Evolutionary conservation across 2,888 invertebrate genomes (phyloP).

Genomic region (Neelides folsomi): DNA sequence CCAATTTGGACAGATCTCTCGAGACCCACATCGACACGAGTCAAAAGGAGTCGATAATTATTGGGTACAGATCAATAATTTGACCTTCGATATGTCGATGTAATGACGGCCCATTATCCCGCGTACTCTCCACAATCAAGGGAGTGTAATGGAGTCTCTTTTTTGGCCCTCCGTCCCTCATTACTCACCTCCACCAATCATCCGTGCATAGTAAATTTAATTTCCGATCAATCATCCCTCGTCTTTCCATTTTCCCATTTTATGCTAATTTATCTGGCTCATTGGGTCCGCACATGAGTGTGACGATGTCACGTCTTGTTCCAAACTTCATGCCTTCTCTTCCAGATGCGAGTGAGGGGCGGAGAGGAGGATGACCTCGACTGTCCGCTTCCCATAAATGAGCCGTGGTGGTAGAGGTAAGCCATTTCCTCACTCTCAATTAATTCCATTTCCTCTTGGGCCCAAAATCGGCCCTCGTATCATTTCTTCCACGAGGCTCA

Average conservation of each 20-base stretch:
- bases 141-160: neutral
- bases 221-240: conserved; percentile 33
- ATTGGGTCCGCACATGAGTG: conserved; percentile 18
- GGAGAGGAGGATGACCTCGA: too few species aligned
- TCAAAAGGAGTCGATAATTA: conserved; percentile 25
- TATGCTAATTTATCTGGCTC: conserved; percentile 18
- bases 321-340: too few species aligned
- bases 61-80: conserved; percentile 26
- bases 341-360: neutral
- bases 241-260: conserved; percentile 13
- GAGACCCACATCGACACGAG: conserved; percentile 11
- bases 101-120: conserved; percentile 26
- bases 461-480: too few species aligned
- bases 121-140: neutral
- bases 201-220: conserved; percentile 33
- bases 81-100: conserved; percentile 23
- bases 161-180: neutral
- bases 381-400: too few species aligned
- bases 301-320: conserved; percentile 22
- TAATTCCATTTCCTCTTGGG: too few species aligned
- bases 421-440: too few species aligned
- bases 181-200: conserved; percentile 10
- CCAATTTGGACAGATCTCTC: conserved; percentile 10
- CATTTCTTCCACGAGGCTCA: too few species aligned
- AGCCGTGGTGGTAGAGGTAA: too few species aligned